Evolutionary conservation across 2,888 invertebrate genomes (phyloP).

Genomic region (Hydrotaea diabolus): DNA sequence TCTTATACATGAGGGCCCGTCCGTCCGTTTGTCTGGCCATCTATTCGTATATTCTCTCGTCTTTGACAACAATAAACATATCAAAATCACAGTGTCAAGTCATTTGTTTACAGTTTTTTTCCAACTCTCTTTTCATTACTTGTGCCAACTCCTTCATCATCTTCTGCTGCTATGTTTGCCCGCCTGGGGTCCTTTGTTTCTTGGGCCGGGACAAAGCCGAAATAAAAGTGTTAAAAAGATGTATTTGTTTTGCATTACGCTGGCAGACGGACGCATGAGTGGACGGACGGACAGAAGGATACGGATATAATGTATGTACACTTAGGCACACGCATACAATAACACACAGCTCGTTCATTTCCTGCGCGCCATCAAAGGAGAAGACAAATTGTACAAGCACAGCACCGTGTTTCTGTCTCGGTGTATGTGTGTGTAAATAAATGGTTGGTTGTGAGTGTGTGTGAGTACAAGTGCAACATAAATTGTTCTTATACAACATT

Average conservation of each 20-base stretch:
- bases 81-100: not conserved
- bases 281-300: not conserved
- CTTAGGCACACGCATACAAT: not conserved
- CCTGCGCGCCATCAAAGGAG: not conserved
- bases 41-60: not conserved
- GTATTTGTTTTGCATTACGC: slow-evolving; percentile 38
- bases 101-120: not conserved
- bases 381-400: not conserved
- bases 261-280: not conserved
- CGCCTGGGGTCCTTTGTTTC: not conserved
- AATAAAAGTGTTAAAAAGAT: slow-evolving; percentile 41
- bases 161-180: not conserved
- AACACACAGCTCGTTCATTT: not conserved
- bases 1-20: not conserved
- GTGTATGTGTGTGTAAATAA: not conserved
- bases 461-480: slow-evolving; percentile 31
- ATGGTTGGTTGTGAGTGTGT: slow-evolving; percentile 7
- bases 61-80: slow-evolving; percentile 7
- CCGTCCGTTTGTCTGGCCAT: not conserved
- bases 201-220: not conserved
- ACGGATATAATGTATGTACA: not conserved
- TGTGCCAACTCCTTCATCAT: not conserved
- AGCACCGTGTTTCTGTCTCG: too few relatives aligned
- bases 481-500: slow-evolving; percentile 49
- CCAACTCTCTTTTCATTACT: not conserved